Evolutionary conservation across 2,888 invertebrate genomes (phyloP).

Genomic region (Athalia circularis): DNA sequence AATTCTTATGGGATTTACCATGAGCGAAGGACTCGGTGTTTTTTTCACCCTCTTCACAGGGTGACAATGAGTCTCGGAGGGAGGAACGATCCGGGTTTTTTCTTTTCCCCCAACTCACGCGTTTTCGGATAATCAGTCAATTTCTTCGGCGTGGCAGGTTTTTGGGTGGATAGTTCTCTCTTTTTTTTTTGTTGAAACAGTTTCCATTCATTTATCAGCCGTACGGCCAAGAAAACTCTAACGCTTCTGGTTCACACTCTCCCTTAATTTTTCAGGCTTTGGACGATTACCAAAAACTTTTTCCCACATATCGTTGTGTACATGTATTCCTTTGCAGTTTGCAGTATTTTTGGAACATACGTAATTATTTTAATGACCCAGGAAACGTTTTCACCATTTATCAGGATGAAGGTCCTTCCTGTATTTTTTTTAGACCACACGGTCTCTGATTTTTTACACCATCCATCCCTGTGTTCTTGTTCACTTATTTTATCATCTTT

Average conservation of each 20-base stretch:
- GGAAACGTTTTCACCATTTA: conserved; percentile 58
- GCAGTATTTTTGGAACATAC: conserved; percentile 59
- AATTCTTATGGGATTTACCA: no score
- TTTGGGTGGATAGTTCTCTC: not conserved
- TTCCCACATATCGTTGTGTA: conserved; percentile 46
- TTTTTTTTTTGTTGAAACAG: conserved; percentile 49
- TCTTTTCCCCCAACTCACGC: conserved; percentile 50
- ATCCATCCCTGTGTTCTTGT: not conserved
- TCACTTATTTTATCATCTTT: conserved; percentile 9
- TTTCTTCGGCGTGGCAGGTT: conserved; percentile 5
- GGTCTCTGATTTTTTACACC: not conserved
- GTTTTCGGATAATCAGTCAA: conserved; percentile 44
- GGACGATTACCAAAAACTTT: conserved; percentile 55
- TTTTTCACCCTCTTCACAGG: no score
- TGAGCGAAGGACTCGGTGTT: no score
- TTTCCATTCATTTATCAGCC: conserved; percentile 61
- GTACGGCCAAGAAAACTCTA: not conserved
- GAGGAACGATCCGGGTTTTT: conserved; percentile 53
- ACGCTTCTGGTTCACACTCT: conserved; percentile 57
- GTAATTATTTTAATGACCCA: conserved; percentile 57
- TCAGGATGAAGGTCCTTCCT: conserved; percentile 58
- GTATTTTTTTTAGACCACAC: conserved; percentile 11
- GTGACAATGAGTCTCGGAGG: no score
- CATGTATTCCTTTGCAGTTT: conserved; percentile 44
- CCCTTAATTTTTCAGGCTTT: conserved; percentile 66